A percentile compares a stretch with the other conserved stretches of the same genome.
These are phyloP conservation scores for Nezara viridula DNA, from an alignment of 2,888 invertebrate genomes.

Conservation along the genomic window DNA sequence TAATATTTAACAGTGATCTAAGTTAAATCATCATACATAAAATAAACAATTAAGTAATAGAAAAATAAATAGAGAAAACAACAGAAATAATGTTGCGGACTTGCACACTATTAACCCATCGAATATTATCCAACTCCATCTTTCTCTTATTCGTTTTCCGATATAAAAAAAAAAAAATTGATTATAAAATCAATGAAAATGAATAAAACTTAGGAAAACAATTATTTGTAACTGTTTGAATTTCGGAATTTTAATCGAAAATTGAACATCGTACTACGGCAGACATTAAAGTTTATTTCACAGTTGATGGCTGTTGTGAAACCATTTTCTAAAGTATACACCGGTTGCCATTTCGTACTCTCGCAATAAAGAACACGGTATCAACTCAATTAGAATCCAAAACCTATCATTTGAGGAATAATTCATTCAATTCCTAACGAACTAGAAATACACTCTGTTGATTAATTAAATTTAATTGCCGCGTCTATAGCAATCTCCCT, in stretches of 20 bases:
- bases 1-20: too few species aligned
- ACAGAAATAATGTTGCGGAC: neutral
- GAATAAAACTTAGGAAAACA: neutral
- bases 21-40: too few species aligned
- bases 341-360: neutral
- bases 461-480: slow-evolving; percentile 36
- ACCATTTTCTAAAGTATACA: neutral
- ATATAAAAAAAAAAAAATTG: neutral
- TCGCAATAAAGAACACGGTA: neutral
- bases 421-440: slow-evolving; percentile 29
- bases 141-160: neutral
- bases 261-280: neutral
- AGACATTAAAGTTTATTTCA: neutral
- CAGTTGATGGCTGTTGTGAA: neutral
- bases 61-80: neutral
- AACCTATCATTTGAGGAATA: slow-evolving; percentile 4
- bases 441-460: slow-evolving; percentile 33
- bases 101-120: neutral
- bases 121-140: neutral
- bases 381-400: neutral
- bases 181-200: neutral
- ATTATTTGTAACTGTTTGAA: neutral
- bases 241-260: slow-evolving; percentile 8
- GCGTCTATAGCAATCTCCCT: neutral
- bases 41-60: too few species aligned